These are phyloP conservation scores for Orchesella flavescens DNA, from an alignment of 2,888 invertebrate genomes.

Conservation along the genomic window DNA sequence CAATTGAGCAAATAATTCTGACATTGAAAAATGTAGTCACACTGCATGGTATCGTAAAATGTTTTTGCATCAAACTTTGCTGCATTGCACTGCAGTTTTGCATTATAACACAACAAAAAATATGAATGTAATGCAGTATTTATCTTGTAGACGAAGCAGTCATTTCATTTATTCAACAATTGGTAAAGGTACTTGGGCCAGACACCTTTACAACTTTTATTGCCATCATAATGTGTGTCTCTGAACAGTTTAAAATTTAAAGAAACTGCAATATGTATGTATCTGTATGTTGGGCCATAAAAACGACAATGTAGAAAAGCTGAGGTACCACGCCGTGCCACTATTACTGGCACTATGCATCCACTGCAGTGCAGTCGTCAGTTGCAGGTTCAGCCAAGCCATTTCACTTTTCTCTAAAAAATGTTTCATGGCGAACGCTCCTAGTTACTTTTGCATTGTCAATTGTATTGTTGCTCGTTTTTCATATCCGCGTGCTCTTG, in stretches of 20 bases:
- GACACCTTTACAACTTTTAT: constrained; percentile 13
- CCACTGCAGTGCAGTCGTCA: constrained; percentile 8
- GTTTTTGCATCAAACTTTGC: not conserved
- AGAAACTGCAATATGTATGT: not conserved
- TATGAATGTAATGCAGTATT: not conserved
- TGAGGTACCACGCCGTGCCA: constrained; percentile 44
- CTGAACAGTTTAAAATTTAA: constrained; percentile 3
- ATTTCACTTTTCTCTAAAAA: constrained; percentile 24
- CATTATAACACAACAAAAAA: not conserved
- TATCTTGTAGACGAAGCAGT: not conserved
- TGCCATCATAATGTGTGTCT: not conserved
- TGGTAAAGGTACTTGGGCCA: constrained; percentile 10
- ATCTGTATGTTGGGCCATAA: not conserved
- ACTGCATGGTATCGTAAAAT: constrained; percentile 16
- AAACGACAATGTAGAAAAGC: constrained; percentile 13
- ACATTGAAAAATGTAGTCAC: constrained; percentile 13
- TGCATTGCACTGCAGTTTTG: not conserved
- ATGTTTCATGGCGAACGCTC: not conserved
- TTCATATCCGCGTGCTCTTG: not conserved
- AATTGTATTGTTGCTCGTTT: not conserved
- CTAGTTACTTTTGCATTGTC: not conserved
- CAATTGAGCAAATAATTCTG: not conserved
- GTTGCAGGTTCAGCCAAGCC: constrained; percentile 8
- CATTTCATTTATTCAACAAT: not conserved
- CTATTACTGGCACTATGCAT: constrained; percentile 23